Conservation (phyloP, 2,888 invertebrate species). For the Crepidodera aurea region DNA sequence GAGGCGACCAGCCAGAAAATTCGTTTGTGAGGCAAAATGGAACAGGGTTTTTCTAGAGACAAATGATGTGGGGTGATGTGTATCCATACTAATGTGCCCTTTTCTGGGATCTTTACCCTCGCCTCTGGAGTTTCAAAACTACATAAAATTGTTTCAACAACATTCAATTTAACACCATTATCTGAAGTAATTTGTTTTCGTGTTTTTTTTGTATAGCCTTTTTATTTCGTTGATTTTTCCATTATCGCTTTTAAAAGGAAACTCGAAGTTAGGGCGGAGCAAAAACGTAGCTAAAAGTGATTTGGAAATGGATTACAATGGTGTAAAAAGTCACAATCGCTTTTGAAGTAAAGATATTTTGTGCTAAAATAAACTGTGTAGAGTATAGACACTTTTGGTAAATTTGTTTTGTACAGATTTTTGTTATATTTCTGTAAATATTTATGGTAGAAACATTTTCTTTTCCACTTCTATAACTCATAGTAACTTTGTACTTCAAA, state of each 20-base stretch:
- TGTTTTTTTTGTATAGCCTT: constrained; percentile 11
- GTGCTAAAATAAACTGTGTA: too few relatives aligned
- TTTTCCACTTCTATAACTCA: too few relatives aligned
- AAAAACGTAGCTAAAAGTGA: neutral
- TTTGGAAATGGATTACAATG: neutral
- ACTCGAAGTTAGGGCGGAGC: neutral
- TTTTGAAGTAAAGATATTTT: too few relatives aligned
- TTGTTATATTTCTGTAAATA: too few relatives aligned
- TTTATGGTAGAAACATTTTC: too few relatives aligned
- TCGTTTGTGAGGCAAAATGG: constrained; percentile 63
- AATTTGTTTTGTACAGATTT: too few relatives aligned
- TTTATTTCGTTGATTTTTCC: constrained; percentile 19
- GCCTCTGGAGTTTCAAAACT: constrained; percentile 37
- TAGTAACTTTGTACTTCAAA: too few relatives aligned
- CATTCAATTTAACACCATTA: constrained; percentile 43
- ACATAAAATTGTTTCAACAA: constrained; percentile 42
- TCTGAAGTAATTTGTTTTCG: constrained; percentile 38
- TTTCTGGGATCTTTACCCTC: constrained; percentile 40
- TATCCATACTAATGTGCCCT: constrained; percentile 44
- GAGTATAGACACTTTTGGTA: too few relatives aligned
- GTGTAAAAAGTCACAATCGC: too few relatives aligned
- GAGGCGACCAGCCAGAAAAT: constrained; percentile 61
- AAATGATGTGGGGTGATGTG: constrained; percentile 62
- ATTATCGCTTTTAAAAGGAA: constrained; percentile 2
- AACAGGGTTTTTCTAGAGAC: constrained; percentile 62